These are phyloP conservation scores for Porites rus DNA, from an alignment of 92 coral and sea anemone genomes.

Conservation along the genomic window DNA sequence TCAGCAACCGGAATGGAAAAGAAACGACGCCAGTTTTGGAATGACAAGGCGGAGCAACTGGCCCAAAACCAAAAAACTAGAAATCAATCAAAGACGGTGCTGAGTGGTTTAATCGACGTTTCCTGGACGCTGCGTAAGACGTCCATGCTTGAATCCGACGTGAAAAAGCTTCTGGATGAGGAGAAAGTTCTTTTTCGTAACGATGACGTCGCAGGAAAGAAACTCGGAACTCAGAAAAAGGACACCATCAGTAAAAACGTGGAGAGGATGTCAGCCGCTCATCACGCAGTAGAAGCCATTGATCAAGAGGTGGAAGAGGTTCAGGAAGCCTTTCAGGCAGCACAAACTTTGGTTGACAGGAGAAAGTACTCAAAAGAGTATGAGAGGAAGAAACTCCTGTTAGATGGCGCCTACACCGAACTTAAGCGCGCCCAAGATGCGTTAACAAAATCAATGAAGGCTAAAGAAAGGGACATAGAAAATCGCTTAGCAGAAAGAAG, in stretches of 20 bases:
- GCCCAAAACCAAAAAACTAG: constrained; percentile 1
- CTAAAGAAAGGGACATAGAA: constrained; percentile 23
- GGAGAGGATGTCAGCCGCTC: constrained; percentile 57
- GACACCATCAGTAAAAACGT: constrained; percentile 47
- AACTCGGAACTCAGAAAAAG: constrained; percentile 54
- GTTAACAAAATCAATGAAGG: constrained; percentile 49
- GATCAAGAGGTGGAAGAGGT: constrained; percentile 35
- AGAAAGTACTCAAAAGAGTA: constrained; percentile 18
- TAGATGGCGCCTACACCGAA: constrained; percentile 67
- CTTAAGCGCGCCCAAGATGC: constrained; percentile 75
- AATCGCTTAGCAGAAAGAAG: background rate
- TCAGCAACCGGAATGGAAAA: constrained; percentile 44
- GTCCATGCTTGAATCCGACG: constrained; percentile 47
- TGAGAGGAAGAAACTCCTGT: constrained; percentile 35
- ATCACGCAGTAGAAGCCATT: constrained; percentile 36
- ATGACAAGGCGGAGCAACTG: constrained; percentile 55
- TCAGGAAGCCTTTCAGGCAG: constrained; percentile 31
- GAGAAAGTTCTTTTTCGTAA: constrained; percentile 43
- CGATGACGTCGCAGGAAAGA: constrained; percentile 8
- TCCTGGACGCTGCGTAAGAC: constrained; percentile 60
- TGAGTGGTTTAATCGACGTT: constrained; percentile 54
- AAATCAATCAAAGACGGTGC: constrained; percentile 10
- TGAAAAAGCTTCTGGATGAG: constrained; percentile 21
- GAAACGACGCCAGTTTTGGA: constrained; percentile 51
- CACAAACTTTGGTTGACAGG: constrained; percentile 18